Percentiles rank a stretch among this genome's conserved stretches.
These are phyloP conservation scores for Drosophila cracens DNA, from an alignment of 2,888 invertebrate genomes.

Conservation along the genomic window DNA sequence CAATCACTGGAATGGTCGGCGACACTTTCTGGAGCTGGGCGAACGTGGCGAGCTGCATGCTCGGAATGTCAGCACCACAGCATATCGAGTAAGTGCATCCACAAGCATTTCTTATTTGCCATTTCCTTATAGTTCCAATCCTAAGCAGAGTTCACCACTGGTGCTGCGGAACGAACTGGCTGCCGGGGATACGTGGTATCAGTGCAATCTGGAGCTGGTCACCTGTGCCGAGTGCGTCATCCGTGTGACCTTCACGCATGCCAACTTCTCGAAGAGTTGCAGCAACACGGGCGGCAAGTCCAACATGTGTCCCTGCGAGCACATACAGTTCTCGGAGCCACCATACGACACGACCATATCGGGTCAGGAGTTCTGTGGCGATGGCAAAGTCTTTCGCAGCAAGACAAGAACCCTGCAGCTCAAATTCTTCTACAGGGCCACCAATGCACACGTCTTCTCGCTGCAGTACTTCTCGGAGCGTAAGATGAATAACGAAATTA, in stretches of 20 bases:
- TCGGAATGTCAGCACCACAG: slow-evolving; percentile 83
- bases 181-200: slow-evolving; percentile 84
- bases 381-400: slow-evolving; percentile 86
- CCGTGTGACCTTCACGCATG: slow-evolving; percentile 83
- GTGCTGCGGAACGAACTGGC: slow-evolving; percentile 68
- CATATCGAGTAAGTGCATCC: slow-evolving; percentile 81
- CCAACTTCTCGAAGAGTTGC: slow-evolving; percentile 84
- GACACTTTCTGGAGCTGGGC: slow-evolving; percentile 85
- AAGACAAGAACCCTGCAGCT: slow-evolving; percentile 87
- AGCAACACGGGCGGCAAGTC: slow-evolving; percentile 79
- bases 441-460: slow-evolving; percentile 88
- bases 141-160: slow-evolving; percentile 59
- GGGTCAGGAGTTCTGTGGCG: slow-evolving; percentile 88
- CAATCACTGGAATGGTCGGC: slow-evolving; percentile 85
- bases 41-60: slow-evolving; percentile 84
- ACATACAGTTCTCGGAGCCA: slow-evolving; percentile 88
- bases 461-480: slow-evolving; percentile 88
- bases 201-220: slow-evolving; percentile 88
- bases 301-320: slow-evolving; percentile 86
- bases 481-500: slow-evolving; percentile 81
- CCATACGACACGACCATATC: slow-evolving; percentile 87
- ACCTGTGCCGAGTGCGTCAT: slow-evolving; percentile 90
- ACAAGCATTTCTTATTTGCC: neutral
- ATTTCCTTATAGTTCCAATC: neutral
- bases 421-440: slow-evolving; percentile 87